Evolutionary conservation across 2,888 invertebrate genomes (phyloP).

Genomic region (Trypoxylon attenuatum): DNA sequence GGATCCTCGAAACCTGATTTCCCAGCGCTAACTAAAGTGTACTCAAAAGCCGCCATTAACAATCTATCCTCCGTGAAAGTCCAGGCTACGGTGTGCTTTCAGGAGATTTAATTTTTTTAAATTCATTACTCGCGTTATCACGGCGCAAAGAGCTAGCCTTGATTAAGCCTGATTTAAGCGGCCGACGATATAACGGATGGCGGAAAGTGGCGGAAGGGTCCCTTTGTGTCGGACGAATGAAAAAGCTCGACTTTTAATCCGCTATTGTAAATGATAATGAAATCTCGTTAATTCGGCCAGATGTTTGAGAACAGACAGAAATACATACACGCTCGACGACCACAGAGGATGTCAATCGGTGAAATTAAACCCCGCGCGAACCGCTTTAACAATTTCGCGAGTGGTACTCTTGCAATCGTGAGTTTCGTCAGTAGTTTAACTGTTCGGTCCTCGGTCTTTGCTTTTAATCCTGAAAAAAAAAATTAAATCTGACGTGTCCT

Average conservation of each 20-base stretch:
- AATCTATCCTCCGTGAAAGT: background rate
- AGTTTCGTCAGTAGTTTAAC: no score
- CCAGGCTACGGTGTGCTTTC: background rate
- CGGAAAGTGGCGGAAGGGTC: conserved; percentile 6
- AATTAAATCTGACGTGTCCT: no score
- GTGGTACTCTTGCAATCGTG: no score
- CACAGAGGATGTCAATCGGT: no score
- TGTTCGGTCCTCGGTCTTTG: no score
- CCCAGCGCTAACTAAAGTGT: background rate
- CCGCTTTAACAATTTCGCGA: no score
- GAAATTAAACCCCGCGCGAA: no score
- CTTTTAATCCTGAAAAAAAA: no score
- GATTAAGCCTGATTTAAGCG: conserved; percentile 27
- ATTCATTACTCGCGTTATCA: conserved; percentile 33
- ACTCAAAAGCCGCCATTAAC: background rate
- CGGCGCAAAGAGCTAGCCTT: conserved; percentile 6
- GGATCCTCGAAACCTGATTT: background rate
- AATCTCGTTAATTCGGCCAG: conserved; percentile 6
- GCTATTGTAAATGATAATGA: conserved; percentile 15
- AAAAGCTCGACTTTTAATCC: conserved; percentile 14
- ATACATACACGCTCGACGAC: no score
- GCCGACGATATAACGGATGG: conserved; percentile 17
- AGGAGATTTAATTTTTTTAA: conserved; percentile 10
- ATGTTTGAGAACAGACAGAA: background rate
- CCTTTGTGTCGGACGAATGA: conserved; percentile 3